A percentile compares a stretch with the other conserved stretches of the same genome.
Conservation (phyloP, 2,113 vertebrate genomes). For the Argyrosomus japonicus region DNA sequence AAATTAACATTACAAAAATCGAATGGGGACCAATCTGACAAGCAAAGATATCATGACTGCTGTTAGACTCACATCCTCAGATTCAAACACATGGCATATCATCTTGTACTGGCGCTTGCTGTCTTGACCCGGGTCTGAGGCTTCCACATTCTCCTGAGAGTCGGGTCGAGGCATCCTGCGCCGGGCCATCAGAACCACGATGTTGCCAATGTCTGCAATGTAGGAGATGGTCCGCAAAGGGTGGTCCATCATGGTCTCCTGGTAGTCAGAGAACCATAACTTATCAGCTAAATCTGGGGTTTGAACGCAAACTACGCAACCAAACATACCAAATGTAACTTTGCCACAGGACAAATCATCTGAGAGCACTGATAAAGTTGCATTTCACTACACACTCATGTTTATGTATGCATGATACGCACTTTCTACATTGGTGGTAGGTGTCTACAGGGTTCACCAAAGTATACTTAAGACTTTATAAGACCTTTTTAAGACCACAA, state of each 20-base stretch:
- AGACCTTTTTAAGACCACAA: too few relatives aligned
- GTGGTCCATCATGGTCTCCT: constrained; percentile 99
- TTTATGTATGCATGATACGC: too few relatives aligned
- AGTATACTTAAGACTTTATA: too few relatives aligned
- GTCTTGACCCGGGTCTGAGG: constrained; percentile 91
- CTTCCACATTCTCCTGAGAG: constrained; percentile 92
- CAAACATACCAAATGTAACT: not conserved
- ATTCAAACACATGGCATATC: constrained; percentile 98
- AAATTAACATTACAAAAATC: not conserved
- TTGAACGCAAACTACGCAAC: not conserved
- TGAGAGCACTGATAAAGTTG: too few relatives aligned
- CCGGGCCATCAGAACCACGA: constrained; percentile 97
- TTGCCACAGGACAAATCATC: too few relatives aligned
- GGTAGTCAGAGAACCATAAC: not conserved
- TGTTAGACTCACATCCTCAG: constrained; percentile 92
- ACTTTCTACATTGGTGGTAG: too few relatives aligned
- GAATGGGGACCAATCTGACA: not conserved
- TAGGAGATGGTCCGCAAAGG: constrained; percentile 97
- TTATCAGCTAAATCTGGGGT: not conserved
- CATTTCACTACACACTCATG: too few relatives aligned
- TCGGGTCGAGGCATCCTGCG: constrained; percentile 92
- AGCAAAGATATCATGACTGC: not conserved
- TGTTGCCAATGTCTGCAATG: constrained; percentile 97
- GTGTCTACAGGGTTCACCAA: too few relatives aligned
- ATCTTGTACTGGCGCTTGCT: constrained; percentile 98